These are phyloP conservation scores for Artibeus lituratus DNA, from an alignment of 2,797 vertebrate species.

Conservation along the genomic window DNA sequence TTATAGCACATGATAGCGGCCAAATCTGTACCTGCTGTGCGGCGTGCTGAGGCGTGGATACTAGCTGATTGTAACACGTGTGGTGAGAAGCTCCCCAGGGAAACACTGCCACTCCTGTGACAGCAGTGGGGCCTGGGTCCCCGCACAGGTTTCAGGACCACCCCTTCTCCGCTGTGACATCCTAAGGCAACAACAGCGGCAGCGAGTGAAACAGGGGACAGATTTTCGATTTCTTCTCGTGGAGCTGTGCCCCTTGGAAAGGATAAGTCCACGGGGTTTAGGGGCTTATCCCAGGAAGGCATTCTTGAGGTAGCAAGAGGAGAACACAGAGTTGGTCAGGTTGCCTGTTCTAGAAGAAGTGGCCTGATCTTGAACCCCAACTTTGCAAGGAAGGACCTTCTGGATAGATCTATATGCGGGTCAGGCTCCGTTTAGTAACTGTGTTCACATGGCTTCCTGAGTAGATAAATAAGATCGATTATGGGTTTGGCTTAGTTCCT, in stretches of 20 bases:
- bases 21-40: not conserved
- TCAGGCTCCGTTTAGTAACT: not conserved
- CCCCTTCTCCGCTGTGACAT: not conserved
- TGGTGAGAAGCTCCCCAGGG: not conserved
- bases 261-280: not conserved
- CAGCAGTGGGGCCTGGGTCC: not conserved
- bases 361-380: not conserved
- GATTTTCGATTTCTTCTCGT: not conserved
- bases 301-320: not conserved
- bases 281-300: not conserved
- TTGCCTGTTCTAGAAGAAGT: not conserved
- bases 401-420: not conserved
- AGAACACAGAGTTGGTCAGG: not conserved
- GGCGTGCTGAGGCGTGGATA: not conserved
- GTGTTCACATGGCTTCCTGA: not conserved
- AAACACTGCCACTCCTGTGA: not conserved
- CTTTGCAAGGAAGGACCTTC: not conserved
- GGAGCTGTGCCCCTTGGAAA: not conserved
- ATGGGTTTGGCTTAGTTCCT: not conserved
- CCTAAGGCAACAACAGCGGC: not conserved
- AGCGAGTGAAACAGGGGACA: not conserved
- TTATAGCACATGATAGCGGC: not conserved
- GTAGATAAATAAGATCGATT: not conserved
- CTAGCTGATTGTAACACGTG: not conserved
- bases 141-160: not conserved